Evolutionary conservation across 1,140 invertebrate species (phyloP), one percentile per base, ranked within the genome.

Genomic region (Bombus fervidus): DNA sequence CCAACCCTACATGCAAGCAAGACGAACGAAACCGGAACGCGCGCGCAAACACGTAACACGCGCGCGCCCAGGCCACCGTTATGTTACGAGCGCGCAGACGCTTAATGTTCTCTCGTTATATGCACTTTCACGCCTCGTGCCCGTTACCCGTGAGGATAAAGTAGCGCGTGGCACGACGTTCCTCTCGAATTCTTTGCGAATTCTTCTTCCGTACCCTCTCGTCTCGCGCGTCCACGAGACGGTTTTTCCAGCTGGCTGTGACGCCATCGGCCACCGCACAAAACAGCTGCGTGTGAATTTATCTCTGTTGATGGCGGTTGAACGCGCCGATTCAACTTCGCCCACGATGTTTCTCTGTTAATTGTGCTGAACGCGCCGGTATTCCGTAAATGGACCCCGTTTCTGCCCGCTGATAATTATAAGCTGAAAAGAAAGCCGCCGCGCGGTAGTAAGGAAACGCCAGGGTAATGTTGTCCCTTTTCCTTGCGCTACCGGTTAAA

Each of bases 81-180:
- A 53, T 22, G 57, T 68, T 80, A 79, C 76, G 79, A 81, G 85
- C 80, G 83, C 89, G 83, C 87, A 85, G 71, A 86, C 86, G 78
- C 85, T 92, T 91, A 91, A 91, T 91, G 84, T 76, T 83, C 86
- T 88, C 89, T 91, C 90, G 88, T 92, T 92, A 92, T 85, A 87
- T 89, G 90, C 91, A 92, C 91, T 92, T 92, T 92, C 90, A 92
- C 91, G 92, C 91, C 89, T 92, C 89, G 90, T 84, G 86, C 87
- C 81, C 74, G 84, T 86, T 83, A 81, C 75, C 90, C 85, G 87
- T 81, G 87, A 75, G 87, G 83, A 85, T 89, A 89, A 89, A 89
- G 85, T 89, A 89, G 88, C 88, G 87, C 87, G 88, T 77, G 84
- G 85, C 57, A 86, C 79, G 84, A 81, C 84, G 77, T 87, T 85